These are phyloP conservation scores for Prunella strophiata DNA, from an alignment of 2,797 vertebrate species.

Conservation along the genomic window DNA sequence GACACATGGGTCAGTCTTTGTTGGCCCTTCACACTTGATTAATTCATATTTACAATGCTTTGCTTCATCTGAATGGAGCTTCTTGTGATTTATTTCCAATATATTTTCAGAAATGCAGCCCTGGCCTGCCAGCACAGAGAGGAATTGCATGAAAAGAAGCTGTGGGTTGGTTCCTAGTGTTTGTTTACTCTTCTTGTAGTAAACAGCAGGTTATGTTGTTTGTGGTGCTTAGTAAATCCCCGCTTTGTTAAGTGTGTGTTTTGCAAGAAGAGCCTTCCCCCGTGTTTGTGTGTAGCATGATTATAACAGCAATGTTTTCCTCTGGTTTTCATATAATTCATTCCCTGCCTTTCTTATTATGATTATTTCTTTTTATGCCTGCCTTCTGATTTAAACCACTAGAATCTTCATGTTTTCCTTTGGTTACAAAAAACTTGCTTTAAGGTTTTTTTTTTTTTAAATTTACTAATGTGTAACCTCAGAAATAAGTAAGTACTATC, in stretches of 20 bases:
- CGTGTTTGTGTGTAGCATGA: not conserved
- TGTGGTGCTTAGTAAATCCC: not conserved
- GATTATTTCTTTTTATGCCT: not conserved
- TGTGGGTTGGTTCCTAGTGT: not conserved
- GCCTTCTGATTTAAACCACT: not conserved
- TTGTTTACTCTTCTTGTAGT: not conserved
- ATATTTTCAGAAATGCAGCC: not conserved
- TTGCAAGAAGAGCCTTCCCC: not conserved
- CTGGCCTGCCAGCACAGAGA: not conserved
- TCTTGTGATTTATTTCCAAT: not conserved
- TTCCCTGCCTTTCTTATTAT: not conserved
- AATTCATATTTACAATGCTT: not conserved
- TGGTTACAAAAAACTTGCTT: not conserved
- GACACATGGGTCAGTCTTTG: not conserved
- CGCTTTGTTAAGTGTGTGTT: not conserved
- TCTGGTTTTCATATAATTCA: not conserved
- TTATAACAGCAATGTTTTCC: not conserved
- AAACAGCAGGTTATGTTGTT: not conserved
- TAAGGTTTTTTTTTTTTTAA: accelerated
- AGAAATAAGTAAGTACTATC: not conserved
- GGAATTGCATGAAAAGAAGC: not conserved
- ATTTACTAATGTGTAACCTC: not conserved
- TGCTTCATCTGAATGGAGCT: not conserved
- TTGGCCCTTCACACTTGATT: not conserved
- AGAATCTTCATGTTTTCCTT: not conserved